Evolutionary conservation across 2,113 vertebrate genomes (phyloP).

Genomic region (Morone saxatilis): DNA sequence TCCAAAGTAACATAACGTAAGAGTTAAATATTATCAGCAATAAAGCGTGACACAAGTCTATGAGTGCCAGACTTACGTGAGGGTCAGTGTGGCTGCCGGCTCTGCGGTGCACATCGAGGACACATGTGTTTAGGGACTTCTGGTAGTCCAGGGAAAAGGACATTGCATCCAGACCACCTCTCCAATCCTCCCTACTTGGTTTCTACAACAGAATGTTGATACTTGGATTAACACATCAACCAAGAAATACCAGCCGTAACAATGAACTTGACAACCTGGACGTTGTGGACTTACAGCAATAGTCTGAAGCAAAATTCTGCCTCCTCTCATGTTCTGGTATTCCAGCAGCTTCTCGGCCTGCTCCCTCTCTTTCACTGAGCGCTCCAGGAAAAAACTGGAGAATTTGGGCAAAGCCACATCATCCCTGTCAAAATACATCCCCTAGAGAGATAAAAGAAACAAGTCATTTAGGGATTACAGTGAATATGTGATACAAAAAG

Average conservation of each 20-base stretch:
- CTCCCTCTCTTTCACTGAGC: constrained; percentile 79
- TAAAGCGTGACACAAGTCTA: not conserved
- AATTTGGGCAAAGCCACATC: constrained; percentile 83
- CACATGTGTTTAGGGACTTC: constrained; percentile 77
- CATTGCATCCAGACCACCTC: constrained; percentile 79
- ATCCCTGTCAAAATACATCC: constrained; percentile 85
- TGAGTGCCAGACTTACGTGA: constrained; percentile 73
- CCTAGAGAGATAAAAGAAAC: constrained; percentile 56
- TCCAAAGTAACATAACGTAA: no score
- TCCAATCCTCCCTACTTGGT: constrained; percentile 82
- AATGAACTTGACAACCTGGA: not conserved
- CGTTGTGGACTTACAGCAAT: constrained; percentile 68
- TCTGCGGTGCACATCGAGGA: constrained; percentile 77
- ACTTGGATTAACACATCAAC: not conserved
- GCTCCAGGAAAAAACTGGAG: constrained; percentile 81
- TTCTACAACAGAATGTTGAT: constrained; percentile 66
- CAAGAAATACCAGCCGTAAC: not conserved
- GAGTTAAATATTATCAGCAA: no score
- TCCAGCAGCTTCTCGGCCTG: constrained; percentile 82
- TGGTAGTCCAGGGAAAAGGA: constrained; percentile 83
- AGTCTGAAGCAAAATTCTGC: constrained; percentile 80
- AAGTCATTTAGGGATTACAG: not conserved
- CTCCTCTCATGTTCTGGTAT: constrained; percentile 85
- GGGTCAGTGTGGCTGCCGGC: constrained; percentile 72
- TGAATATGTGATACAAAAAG: not conserved